Base-by-base conservation (phyloP, 2,113 vertebrate genomes). In the Apistogramma diplotaenia region DNA sequence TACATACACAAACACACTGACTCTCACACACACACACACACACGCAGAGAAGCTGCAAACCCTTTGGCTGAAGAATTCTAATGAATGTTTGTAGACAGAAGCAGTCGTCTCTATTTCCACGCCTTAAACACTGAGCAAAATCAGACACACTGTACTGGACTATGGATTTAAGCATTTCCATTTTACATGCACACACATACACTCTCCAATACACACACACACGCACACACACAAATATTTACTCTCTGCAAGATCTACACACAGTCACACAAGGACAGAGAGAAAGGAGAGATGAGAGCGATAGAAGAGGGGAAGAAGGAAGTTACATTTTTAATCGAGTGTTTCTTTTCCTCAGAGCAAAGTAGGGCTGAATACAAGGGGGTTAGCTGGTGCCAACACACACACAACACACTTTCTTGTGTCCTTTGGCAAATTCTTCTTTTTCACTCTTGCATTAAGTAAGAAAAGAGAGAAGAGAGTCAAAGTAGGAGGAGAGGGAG, bases 381-480 rank as follows among this genome's bases (percentile, higher is more conserved):
- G 96, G 95, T 95, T 94, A 86, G 89, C 82, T 59, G 96, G 96
- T 96, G 96, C 96, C 97, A 96, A 97, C 96, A 96, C 96, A 96
- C 91, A 92, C 90, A 85, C 89, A 83, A 70, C 78, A 77, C 81
- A 74, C 76, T 78, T 90, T 96, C 97, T 96, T 96, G 84, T 97
- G 96, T 98, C 97, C 97, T 98, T 97, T 99, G 98, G 97, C 97
- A 98, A 98, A 98, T 98, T 99, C 97, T 98, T 97, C 97, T 96
- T 96, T 98, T 98, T 97, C 96, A 97, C 95, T 98, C 96, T 98
- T 99, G 97, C 97, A 97, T 98, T 97, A 97, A 98, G 97, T 95
- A 89, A 85, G 86, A 87, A 93, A 90, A 92, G 91, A 87, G 35
- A 46, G 85, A 82, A 85, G 81, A 78, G 85, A 87, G 89, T 89